Conservation (phyloP, 2,113 vertebrate genomes). For the Mustela nigripes region DNA sequence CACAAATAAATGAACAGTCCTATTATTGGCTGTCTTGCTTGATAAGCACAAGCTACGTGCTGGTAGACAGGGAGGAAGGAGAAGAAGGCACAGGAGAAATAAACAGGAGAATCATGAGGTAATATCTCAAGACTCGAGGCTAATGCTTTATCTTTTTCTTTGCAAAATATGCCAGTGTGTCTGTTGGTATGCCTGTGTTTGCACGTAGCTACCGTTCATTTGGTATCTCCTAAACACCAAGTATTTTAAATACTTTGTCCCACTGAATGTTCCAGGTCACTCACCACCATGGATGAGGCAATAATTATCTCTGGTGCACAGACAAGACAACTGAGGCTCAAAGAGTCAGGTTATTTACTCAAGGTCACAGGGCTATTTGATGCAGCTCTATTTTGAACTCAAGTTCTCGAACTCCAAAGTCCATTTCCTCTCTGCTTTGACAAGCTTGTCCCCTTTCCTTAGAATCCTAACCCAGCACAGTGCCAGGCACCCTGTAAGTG, state of each 20-base stretch:
- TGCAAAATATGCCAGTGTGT: neutral
- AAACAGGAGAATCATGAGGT: neutral
- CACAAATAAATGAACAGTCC: neutral
- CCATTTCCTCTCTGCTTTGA: neutral
- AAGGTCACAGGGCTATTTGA: neutral
- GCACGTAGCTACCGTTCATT: neutral
- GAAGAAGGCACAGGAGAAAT: neutral
- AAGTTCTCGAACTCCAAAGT: neutral
- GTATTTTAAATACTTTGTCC: neutral
- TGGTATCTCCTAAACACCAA: neutral
- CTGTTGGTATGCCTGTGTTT: neutral
- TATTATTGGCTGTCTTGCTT: neutral
- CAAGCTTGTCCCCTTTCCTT: neutral
- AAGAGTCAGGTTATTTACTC: neutral
- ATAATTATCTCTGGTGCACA: neutral
- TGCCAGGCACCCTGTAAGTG: neutral
- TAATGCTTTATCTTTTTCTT: neutral
- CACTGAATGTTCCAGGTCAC: neutral
- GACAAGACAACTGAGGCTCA: constrained; percentile 8
- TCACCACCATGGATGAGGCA: neutral
- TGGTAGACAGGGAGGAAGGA: neutral
- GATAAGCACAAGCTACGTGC: neutral
- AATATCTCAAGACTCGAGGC: neutral
- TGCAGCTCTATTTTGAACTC: neutral
- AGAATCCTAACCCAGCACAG: neutral